Evolutionary conservation across 2,113 vertebrate species (phyloP).

Genomic region (Xiphophorus couchianus): DNA sequence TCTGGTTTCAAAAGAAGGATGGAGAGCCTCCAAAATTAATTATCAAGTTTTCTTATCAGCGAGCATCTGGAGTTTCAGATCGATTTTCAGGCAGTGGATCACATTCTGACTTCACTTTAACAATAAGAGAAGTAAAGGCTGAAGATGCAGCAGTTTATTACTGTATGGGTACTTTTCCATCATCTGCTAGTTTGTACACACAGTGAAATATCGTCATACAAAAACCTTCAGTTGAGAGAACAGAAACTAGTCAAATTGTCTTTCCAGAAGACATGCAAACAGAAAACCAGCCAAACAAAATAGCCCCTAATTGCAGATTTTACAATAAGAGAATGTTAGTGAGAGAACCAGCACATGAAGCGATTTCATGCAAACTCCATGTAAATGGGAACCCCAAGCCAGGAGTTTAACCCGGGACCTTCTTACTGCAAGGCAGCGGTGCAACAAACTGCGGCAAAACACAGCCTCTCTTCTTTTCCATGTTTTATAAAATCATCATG

Average conservation of each 20-base stretch:
- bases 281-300: not conserved
- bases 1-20: slow-evolving; percentile 11
- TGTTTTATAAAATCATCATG: too few relatives aligned
- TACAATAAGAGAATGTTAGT: not conserved
- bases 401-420: too few relatives aligned
- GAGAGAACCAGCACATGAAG: too few relatives aligned
- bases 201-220: not conserved
- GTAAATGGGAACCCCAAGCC: too few relatives aligned
- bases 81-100: not conserved
- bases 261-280: not conserved
- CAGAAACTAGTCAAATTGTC: not conserved
- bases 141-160: slow-evolving; percentile 3
- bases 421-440: too few relatives aligned
- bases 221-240: not conserved
- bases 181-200: not conserved
- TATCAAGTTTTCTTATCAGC: not conserved
- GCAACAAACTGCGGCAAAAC: too few relatives aligned
- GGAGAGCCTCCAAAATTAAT: not conserved
- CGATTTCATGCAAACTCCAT: too few relatives aligned
- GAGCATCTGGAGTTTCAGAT: not conserved
- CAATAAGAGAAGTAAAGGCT: slow-evolving; percentile 11
- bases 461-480: too few relatives aligned
- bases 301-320: not conserved
- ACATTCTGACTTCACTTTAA: slow-evolving; percentile 2
- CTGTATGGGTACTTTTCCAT: not conserved